Evolutionary conservation across 2,113 vertebrate species (phyloP).

Genomic region (Pelobates fuscus): DNA sequence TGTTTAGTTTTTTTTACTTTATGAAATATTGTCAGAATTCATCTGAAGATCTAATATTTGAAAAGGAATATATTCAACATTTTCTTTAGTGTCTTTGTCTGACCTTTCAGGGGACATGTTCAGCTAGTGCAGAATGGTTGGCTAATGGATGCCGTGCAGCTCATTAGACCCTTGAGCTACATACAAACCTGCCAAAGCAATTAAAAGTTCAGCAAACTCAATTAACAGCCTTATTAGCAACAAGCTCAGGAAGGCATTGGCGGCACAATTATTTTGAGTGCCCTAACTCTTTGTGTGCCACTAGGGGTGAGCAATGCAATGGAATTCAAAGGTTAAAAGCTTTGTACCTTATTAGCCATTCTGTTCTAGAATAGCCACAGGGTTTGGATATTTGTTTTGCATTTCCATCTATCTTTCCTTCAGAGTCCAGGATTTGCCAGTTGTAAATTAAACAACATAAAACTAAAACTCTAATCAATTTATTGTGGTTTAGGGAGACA

Average conservation of each 20-base stretch:
- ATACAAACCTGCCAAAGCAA: slow-evolving; percentile 20
- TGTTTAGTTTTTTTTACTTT: no score
- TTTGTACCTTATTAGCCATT: no score
- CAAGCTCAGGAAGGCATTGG: slow-evolving; percentile 1
- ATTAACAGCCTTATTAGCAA: slow-evolving; percentile 35
- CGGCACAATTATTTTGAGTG: slow-evolving; percentile 12
- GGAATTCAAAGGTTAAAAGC: neutral
- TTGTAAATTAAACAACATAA: slow-evolving; percentile 10
- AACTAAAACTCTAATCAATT: slow-evolving; percentile 10
- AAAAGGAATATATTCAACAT: slow-evolving; percentile 15
- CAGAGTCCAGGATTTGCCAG: no score
- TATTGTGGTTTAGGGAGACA: slow-evolving; percentile 14
- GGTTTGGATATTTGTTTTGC: slow-evolving; percentile 4
- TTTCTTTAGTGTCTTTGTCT: slow-evolving; percentile 15
- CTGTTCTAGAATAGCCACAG: neutral
- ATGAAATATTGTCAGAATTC: no score
- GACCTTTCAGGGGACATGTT: slow-evolving; percentile 39
- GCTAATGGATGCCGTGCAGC: slow-evolving; percentile 15
- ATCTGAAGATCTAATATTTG: no score
- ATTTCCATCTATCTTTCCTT: neutral
- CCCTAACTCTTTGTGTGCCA: neutral
- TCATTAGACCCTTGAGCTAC: slow-evolving; percentile 42
- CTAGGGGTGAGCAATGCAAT: neutral
- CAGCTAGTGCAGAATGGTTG: slow-evolving; percentile 22
- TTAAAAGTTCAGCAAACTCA: slow-evolving; percentile 44